These are phyloP conservation scores for Plagodis pulveraria DNA, from an alignment of 2,888 invertebrate species.

Conservation along the genomic window DNA sequence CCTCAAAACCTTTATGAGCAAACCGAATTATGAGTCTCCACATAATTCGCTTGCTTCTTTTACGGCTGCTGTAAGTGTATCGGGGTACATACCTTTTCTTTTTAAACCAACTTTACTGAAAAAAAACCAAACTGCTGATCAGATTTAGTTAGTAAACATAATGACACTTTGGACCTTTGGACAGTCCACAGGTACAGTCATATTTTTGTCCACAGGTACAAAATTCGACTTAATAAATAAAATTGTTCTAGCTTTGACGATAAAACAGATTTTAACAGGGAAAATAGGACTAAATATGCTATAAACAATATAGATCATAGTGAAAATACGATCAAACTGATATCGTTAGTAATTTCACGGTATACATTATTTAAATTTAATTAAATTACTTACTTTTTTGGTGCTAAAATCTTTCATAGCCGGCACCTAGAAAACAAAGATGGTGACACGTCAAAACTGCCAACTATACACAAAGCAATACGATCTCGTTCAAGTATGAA, in stretches of 20 bases:
- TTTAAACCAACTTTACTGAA: background rate
- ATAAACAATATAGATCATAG: background rate
- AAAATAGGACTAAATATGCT: background rate
- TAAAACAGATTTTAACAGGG: background rate
- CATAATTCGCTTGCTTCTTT: too few relatives aligned
- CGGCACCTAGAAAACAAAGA: too few relatives aligned
- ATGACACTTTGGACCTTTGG: constrained; percentile 24
- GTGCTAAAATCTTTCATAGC: too few relatives aligned
- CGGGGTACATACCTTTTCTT: background rate
- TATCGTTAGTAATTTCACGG: background rate
- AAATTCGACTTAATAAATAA: constrained; percentile 15
- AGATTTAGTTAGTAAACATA: background rate
- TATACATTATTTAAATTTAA: constrained; percentile 1
- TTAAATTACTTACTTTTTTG: too few relatives aligned
- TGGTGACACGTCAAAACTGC: too few relatives aligned
- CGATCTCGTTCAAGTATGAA: too few relatives aligned
- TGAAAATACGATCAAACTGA: background rate
- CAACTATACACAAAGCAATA: too few relatives aligned
- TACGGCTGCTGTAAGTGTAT: background rate
- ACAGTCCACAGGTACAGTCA: constrained; percentile 28
- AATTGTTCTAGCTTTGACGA: constrained; percentile 3
- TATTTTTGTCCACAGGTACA: too few relatives aligned
- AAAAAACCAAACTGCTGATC: background rate
- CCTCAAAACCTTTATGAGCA: constrained; percentile 33
- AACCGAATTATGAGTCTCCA: too few relatives aligned